Evolutionary conservation across 2,797 vertebrate genomes (phyloP).

Genomic region (Characodon lateralis): DNA sequence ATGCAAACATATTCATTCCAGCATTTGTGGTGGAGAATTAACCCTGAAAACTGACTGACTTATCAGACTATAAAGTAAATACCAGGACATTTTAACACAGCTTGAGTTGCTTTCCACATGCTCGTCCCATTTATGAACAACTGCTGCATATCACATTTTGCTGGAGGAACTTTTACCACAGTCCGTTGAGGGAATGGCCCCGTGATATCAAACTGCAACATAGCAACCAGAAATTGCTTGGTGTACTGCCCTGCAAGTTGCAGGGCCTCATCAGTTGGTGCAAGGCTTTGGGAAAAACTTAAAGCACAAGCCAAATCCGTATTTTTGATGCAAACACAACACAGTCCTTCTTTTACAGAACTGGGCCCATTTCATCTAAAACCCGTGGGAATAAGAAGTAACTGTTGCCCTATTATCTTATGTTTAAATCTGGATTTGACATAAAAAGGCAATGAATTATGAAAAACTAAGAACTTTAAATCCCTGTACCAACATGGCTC

Average conservation of each 20-base stretch:
- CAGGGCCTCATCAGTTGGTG: background rate
- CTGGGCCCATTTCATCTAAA: background rate
- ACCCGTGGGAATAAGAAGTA: background rate
- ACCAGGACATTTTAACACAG: background rate
- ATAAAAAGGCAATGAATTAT: background rate
- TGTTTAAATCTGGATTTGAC: background rate
- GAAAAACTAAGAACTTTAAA: background rate
- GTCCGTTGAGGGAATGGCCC: background rate
- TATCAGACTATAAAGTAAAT: background rate
- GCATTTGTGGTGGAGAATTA: background rate
- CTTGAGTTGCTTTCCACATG: background rate
- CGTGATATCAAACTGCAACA: background rate
- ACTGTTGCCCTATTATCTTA: background rate
- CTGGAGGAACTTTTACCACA: conserved; percentile 1
- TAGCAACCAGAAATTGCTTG: background rate
- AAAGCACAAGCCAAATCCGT: background rate
- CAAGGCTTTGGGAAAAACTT: background rate
- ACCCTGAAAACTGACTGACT: background rate
- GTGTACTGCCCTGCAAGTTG: conserved; percentile 2
- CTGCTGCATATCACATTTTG: background rate
- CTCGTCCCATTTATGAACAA: background rate
- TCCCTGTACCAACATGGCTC: background rate
- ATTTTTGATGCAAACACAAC: background rate
- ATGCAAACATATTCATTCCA: background rate
- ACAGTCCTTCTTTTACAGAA: background rate